Percentiles rank a stretch among this genome's conserved stretches.
Conservation (phyloP, 2,888 invertebrate species). For the Phanerotoma sp. region DNA sequence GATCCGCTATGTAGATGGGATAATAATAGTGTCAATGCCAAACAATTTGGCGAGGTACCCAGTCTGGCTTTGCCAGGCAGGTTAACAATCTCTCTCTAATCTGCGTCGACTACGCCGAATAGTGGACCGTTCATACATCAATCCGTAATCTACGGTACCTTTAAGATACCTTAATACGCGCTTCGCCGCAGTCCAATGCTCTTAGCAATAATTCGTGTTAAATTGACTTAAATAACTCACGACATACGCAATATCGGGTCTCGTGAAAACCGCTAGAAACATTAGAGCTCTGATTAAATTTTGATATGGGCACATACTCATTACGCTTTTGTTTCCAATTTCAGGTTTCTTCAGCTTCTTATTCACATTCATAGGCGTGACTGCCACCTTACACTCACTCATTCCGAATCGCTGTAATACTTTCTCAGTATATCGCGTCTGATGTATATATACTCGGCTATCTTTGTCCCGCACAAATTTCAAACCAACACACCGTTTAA, state of each 20-base stretch:
- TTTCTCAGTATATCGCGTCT: neutral
- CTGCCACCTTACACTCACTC: constrained; percentile 34
- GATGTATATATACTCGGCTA: neutral
- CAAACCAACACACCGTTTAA: neutral
- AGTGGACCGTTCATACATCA: neutral
- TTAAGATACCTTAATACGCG: constrained; percentile 22
- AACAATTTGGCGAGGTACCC: no score
- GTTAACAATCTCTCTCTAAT: neutral
- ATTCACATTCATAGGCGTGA: constrained; percentile 31
- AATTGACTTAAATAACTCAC: constrained; percentile 29
- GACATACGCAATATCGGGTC: constrained; percentile 30
- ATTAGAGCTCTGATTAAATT: constrained; percentile 25
- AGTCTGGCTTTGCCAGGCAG: no score
- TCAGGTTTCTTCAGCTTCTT: constrained; percentile 12
- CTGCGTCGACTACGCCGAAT: no score
- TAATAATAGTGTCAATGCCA: neutral
- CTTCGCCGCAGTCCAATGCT: constrained; percentile 25
- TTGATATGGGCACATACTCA: constrained; percentile 18
- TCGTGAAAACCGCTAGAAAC: constrained; percentile 24
- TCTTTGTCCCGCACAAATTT: neutral
- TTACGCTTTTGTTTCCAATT: neutral
- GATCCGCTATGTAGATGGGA: no score
- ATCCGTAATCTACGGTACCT: constrained; percentile 10
- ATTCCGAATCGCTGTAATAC: constrained; percentile 37
- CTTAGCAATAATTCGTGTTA: constrained; percentile 1